A percentile compares a stretch with the other conserved stretches of the same genome.
Evolutionary conservation across 2,113 vertebrate species (phyloP).

Genomic region (Corythaixoides concolor): DNA sequence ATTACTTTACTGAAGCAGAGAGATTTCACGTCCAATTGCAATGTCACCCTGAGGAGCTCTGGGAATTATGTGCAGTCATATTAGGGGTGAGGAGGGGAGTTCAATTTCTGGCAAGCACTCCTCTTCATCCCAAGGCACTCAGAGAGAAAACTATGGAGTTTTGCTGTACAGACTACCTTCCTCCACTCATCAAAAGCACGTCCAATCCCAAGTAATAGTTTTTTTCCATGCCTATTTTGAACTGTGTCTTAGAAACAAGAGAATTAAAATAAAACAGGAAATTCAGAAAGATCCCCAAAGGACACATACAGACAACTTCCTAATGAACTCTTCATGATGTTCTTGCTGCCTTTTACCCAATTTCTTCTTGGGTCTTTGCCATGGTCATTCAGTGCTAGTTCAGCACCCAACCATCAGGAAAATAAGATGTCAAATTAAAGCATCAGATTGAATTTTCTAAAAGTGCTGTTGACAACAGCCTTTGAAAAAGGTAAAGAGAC

Average conservation of each 20-base stretch:
- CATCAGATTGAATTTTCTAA: background rate
- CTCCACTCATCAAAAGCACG: background rate
- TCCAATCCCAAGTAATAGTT: background rate
- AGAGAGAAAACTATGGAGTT: background rate
- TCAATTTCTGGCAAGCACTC: background rate
- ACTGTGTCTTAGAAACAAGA: background rate
- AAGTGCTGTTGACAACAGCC: background rate
- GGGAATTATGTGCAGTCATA: background rate
- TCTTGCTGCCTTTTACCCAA: background rate
- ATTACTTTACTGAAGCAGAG: background rate
- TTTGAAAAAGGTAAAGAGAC: background rate
- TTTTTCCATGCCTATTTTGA: background rate
- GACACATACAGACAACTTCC: background rate
- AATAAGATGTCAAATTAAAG: background rate
- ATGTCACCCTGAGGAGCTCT: background rate
- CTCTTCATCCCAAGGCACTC: background rate
- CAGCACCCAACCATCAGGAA: background rate
- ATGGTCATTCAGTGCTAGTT: background rate
- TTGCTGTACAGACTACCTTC: background rate
- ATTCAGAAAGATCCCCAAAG: background rate
- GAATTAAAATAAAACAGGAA: slow-evolving; percentile 25
- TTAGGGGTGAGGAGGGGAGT: rapidly evolving
- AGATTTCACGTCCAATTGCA: background rate
- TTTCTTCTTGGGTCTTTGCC: background rate
- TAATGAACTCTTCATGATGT: background rate